Evolutionary conservation across 2,888 invertebrate species (phyloP).

Genomic region (Lasioglossum malachurum): DNA sequence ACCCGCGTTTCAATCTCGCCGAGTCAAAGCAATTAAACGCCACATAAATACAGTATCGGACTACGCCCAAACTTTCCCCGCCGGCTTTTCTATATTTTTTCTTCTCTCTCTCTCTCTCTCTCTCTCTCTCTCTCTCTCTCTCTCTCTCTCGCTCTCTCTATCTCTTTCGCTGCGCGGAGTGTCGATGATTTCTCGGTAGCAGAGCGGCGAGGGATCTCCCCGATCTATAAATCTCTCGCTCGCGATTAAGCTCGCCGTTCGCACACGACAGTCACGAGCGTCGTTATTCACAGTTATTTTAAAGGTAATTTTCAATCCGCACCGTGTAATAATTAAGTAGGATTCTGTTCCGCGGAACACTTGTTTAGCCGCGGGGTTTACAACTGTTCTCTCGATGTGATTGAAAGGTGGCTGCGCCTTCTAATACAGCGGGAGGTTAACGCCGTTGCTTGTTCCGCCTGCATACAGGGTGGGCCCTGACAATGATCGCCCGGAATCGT

Average conservation of each 20-base stretch:
- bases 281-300: constrained; percentile 9
- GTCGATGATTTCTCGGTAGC: background rate
- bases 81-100: background rate
- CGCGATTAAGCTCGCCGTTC: constrained; percentile 14
- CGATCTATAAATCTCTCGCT: constrained; percentile 17
- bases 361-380: constrained; percentile 25
- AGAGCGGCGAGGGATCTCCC: background rate
- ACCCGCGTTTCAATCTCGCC: background rate
- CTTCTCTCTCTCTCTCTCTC: background rate
- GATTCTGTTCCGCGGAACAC: constrained; percentile 14
- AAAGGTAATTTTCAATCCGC: constrained; percentile 34
- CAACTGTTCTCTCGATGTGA: constrained; percentile 23
- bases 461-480: constrained; percentile 3
- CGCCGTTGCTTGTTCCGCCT: background rate
- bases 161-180: background rate
- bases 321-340: constrained; percentile 24
- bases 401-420: constrained; percentile 18
- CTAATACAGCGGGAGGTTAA: constrained; percentile 10
- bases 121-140: too few species aligned
- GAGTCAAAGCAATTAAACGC: background rate
- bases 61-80: constrained; percentile 20
- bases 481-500: background rate
- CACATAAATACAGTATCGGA: background rate
- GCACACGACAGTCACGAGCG: constrained; percentile 23
- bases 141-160: too few species aligned